Evolutionary conservation across 2,797 vertebrate species (phyloP).

Genomic region (Anisognathus igniventris): DNA sequence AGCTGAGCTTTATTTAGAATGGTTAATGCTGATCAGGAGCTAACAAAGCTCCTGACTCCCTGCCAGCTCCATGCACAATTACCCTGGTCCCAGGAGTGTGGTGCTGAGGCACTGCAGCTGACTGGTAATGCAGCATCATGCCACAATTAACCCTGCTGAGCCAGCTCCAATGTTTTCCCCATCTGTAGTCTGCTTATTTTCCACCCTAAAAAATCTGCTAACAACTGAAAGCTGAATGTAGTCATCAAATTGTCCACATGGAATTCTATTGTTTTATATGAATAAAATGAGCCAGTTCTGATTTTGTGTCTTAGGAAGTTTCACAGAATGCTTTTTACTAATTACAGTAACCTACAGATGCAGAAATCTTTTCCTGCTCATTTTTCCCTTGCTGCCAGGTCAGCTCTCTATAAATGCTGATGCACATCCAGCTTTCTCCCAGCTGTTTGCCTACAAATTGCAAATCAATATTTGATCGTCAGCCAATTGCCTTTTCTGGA

Average conservation of each 20-base stretch:
- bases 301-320: neutral
- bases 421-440: neutral
- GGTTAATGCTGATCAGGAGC: constrained; percentile 45
- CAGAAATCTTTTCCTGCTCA: neutral
- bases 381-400: neutral
- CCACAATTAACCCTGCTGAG: constrained; percentile 62
- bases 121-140: constrained; percentile 39
- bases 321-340: neutral
- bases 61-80: constrained; percentile 46
- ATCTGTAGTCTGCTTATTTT: constrained; percentile 32
- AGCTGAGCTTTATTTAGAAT: constrained; percentile 57
- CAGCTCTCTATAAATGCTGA: neutral
- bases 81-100: constrained; percentile 10
- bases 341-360: neutral
- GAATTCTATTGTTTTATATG: neutral
- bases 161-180: constrained; percentile 34
- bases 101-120: constrained; percentile 49
- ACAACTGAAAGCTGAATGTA: neutral
- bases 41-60: constrained; percentile 39
- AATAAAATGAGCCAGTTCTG: neutral
- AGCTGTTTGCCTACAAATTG: neutral
- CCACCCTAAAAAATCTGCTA: constrained; percentile 4
- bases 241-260: neutral
- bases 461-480: neutral
- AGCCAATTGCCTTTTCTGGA: neutral